Conservation (phyloP, 2,888 invertebrate species). For the Cataglyphis altisquamis region DNA sequence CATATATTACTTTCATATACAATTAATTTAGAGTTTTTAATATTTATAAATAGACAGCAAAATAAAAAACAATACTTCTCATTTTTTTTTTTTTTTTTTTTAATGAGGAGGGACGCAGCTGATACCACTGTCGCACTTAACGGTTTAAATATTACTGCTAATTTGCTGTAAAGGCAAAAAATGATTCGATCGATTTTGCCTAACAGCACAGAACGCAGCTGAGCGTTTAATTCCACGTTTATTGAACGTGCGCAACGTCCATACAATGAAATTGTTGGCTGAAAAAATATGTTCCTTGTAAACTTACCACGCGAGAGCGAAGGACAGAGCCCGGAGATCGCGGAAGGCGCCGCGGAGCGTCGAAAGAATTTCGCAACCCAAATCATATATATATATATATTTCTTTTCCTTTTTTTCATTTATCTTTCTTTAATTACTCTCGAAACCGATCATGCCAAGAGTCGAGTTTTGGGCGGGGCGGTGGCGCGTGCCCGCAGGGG, state of each 20-base stretch:
- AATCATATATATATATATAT: conserved; percentile 9
- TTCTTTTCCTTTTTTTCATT: conserved; percentile 32
- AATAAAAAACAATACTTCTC: background rate
- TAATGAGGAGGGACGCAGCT: background rate
- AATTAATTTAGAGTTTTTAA: background rate
- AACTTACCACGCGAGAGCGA: conserved; percentile 78
- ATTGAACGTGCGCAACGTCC: conserved; percentile 40
- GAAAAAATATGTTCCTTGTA: conserved; percentile 61
- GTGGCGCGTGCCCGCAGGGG: conserved; percentile 89
- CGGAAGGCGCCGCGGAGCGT: conserved; percentile 72
- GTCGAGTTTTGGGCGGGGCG: conserved; percentile 77
- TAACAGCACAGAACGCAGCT: conserved; percentile 42
- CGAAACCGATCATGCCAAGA: conserved; percentile 77
- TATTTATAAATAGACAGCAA: background rate
- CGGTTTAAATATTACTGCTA: conserved; percentile 10
- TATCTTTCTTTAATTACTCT: conserved; percentile 53
- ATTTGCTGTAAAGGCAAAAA: conserved; percentile 14
- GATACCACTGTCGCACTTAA: conserved; percentile 15
- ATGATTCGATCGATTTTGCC: conserved; percentile 14
- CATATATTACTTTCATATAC: background rate
- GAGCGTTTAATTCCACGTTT: conserved; percentile 58
- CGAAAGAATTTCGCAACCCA: conserved; percentile 62
- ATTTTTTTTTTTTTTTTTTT: background rate
- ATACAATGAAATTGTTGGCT: conserved; percentile 31
- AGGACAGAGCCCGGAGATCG: conserved; percentile 78